Percentiles rank a stretch among this genome's conserved stretches.
These are phyloP conservation scores for Pimpla rufipes DNA, from an alignment of 2,888 invertebrate genomes.

Conservation along the genomic window DNA sequence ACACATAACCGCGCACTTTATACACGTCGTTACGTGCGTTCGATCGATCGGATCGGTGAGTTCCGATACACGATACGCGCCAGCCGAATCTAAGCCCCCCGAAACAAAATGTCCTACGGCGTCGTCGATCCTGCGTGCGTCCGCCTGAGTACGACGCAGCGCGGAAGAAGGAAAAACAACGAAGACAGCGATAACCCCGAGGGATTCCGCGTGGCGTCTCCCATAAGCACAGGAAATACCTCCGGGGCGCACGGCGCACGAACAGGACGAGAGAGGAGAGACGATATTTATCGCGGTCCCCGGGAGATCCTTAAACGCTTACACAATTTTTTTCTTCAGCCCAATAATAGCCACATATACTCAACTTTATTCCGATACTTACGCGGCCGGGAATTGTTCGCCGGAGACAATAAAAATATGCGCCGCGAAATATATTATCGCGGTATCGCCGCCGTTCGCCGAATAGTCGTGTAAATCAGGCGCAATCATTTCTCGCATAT, in stretches of 20 bases:
- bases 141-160: conserved; percentile 22
- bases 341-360: conserved; percentile 53
- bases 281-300: conserved; percentile 56
- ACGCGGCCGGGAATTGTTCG: conserved; percentile 45
- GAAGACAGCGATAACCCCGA: conserved; percentile 24
- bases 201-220: conserved; percentile 51
- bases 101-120: conserved; percentile 54
- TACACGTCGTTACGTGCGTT: conserved; percentile 21
- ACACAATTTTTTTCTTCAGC: conserved; percentile 29
- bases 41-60: conserved; percentile 61
- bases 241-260: conserved; percentile 2
- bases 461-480: conserved; percentile 2
- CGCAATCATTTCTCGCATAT: conserved; percentile 51
- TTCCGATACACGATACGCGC: conserved; percentile 65
- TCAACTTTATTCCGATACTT: conserved; percentile 40
- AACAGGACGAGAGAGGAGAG: conserved; percentile 44
- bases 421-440: conserved; percentile 53
- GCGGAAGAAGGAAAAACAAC: conserved; percentile 29
- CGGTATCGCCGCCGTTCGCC: neutral
- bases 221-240: conserved; percentile 38
- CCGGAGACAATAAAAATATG: conserved; percentile 38
- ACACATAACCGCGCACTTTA: neutral
- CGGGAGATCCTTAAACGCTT: conserved; percentile 49
- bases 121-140: conserved; percentile 46
- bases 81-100: conserved; percentile 47